These are phyloP conservation scores for Loxodonta africana DNA, from an alignment of 2,113 vertebrate genomes.

Conservation along the genomic window DNA sequence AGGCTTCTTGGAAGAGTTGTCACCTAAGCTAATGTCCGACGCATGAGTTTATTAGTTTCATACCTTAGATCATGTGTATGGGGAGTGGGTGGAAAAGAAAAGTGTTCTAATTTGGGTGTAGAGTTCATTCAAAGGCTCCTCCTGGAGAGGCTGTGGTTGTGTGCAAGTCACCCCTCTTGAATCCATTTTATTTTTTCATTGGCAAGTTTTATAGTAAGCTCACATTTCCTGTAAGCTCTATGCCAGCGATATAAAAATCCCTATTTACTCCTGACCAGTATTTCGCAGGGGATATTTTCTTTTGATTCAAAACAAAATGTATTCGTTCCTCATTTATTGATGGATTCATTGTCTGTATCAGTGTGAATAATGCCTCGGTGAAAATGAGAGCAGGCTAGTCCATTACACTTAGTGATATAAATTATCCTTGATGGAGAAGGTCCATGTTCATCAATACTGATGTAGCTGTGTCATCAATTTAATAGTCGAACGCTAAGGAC, in stretches of 20 bases:
- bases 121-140: background rate
- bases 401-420: conserved; percentile 64
- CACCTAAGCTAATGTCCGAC: too few relatives aligned
- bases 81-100: background rate
- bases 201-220: background rate
- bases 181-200: conserved; percentile 15
- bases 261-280: conserved; percentile 19
- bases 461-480: conserved; percentile 61
- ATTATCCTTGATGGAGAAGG: conserved; percentile 50
- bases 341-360: conserved; percentile 61
- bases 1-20: background rate
- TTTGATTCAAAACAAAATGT: background rate
- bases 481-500: conserved; percentile 69
- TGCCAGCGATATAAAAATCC: background rate
- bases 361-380: conserved; percentile 63
- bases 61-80: too few relatives aligned
- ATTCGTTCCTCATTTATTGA: conserved; percentile 53
- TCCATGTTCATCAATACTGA: conserved; percentile 53
- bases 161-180: background rate
- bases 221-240: background rate
- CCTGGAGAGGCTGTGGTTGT: background rate
- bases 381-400: background rate
- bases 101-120: background rate
- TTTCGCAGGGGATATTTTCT: background rate
- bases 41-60: too few relatives aligned